Evolutionary conservation across 2,113 vertebrate species (phyloP).

Genomic region (Apistogramma diplotaenia): DNA sequence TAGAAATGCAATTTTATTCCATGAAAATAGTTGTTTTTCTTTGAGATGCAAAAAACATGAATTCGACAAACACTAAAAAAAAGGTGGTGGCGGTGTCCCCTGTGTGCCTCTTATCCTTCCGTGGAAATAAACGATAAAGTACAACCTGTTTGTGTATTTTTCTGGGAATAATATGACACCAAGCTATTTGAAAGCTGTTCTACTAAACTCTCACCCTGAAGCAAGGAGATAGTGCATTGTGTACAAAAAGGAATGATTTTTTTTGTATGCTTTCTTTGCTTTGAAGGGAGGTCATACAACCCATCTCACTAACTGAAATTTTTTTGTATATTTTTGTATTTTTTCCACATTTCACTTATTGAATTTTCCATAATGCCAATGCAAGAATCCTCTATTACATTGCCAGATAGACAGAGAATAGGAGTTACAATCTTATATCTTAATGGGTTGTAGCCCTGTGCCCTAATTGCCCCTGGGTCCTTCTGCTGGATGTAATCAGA

Average conservation of each 20-base stretch:
- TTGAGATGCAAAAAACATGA: not conserved
- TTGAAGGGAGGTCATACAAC: not conserved
- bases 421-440: not conserved
- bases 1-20: not conserved
- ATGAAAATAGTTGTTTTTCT: not conserved
- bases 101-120: too few species aligned
- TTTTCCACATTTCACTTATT: conserved; percentile 10
- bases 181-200: not conserved
- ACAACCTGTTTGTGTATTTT: too few species aligned
- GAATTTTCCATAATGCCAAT: conserved; percentile 16
- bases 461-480: conserved; percentile 43
- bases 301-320: conserved; percentile 27
- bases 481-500: conserved; percentile 43
- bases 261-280: not conserved
- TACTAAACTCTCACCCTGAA: not conserved
- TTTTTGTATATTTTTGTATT: too few species aligned
- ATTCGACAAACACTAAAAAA: not conserved
- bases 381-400: not conserved
- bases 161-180: too few species aligned
- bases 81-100: too few species aligned
- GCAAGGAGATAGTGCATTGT: not conserved
- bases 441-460: not conserved
- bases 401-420: not conserved
- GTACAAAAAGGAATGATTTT: not conserved
- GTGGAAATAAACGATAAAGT: too few species aligned